These are phyloP conservation scores for Helicorthomorpha holstii DNA, from an alignment of 1,140 invertebrate genomes.

Conservation along the genomic window DNA sequence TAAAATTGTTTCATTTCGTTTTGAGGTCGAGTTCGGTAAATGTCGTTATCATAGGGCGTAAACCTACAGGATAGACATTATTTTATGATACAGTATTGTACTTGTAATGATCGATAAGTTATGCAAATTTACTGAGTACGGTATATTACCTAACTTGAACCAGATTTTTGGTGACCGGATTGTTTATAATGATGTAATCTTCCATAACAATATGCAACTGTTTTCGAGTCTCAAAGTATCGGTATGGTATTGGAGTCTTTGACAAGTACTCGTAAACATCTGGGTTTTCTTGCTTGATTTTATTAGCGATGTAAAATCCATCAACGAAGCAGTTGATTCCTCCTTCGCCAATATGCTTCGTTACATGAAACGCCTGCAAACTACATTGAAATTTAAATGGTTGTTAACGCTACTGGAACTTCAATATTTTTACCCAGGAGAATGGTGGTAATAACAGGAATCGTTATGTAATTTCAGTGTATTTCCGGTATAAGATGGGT, in stretches of 20 bases:
- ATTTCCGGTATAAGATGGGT: background rate
- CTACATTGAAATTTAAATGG: background rate
- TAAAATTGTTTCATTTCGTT: background rate
- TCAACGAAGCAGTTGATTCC: constrained; percentile 2
- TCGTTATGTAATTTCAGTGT: background rate
- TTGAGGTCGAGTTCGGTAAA: background rate
- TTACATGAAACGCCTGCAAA: constrained; percentile 3
- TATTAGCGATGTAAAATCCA: constrained; percentile 3
- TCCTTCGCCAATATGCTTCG: background rate
- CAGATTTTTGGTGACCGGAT: background rate
- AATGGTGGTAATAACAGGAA: background rate
- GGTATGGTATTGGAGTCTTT: background rate
- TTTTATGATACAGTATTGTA: background rate
- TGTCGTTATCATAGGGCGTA: background rate
- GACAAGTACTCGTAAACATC: background rate
- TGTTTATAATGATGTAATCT: background rate
- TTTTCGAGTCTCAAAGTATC: background rate
- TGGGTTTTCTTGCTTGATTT: background rate
- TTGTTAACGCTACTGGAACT: background rate
- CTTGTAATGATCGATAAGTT: background rate
- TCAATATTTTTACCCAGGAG: background rate
- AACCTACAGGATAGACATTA: background rate
- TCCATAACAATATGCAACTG: background rate
- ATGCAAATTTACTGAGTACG: too few relatives aligned
- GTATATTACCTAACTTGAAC: constrained; percentile 1